Evolutionary conservation across 1,140 invertebrate genomes (phyloP), one percentile per base, ranked within the genome.

Genomic region (Mycetomoellerius zeteki): DNA sequence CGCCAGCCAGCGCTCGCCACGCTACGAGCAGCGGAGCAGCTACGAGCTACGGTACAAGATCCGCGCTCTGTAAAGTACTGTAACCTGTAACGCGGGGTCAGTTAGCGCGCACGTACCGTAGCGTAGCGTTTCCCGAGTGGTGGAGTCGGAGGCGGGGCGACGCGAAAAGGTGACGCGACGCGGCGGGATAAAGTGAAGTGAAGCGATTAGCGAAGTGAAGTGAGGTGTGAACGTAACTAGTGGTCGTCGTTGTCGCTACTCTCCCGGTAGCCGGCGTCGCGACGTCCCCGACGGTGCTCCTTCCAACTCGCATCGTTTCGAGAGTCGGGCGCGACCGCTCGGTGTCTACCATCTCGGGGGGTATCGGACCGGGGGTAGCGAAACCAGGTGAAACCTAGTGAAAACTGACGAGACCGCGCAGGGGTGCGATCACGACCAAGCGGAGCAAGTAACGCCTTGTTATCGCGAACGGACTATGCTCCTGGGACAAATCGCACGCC

Each of bases 391-490:
- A 43, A 43, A 43, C 0, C 7, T 12, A 43, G 37, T 43, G 37
- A 43, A 43, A 43, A 43, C 0, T 10, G 8, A 10, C 37, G 37
- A 43, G 37, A 43, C 10, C 10, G 37, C 10, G 8, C 5, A 27
- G n/a, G 5, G 43, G 27, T 24, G 56, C 37, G 19, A 43, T 43
- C 19, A 12, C 58, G 54, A 76, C 16, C 52, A 16, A 19, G 52
- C 16, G 21, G 7, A 60, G 56, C 21, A 6, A 89, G 88, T 88
- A 14, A 37, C 71, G 52, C 52, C 30, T 72, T 81, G 58, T 94
- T 93, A 93, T 77, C 86, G 71, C 88, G 78, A 93, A 94, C 85
- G 84, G 86, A 72, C 69, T 93, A 94, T 94, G 91, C 86, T 91
- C 87, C 87, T 91, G 73, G 86, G 90, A 88, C 84, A 90, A 86